phyloP scores from a whole-genome alignment of 2,113 vertebrate genomes.

The Rhombomys opimus region DNA sequence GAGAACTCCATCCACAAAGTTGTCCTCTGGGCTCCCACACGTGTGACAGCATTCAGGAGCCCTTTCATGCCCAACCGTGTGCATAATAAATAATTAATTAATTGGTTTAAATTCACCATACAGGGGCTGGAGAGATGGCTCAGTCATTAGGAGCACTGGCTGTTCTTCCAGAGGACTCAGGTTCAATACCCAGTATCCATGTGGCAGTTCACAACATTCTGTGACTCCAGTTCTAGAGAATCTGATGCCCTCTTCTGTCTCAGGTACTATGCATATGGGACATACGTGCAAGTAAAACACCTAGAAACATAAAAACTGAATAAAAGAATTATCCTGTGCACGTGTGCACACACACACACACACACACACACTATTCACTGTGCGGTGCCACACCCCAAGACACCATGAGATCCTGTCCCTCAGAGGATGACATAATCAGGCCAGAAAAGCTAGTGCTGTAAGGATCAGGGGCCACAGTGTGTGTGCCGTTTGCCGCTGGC shows the following conservation, averaged over 20 bases:
- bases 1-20: background rate
- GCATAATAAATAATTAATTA: background rate
- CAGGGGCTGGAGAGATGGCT: background rate
- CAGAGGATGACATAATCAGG: too few species aligned
- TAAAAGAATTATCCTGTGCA: background rate
- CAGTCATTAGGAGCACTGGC: background rate
- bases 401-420: too few species aligned
- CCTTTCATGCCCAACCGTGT: too few species aligned
- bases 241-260: background rate
- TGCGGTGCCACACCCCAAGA: rapidly evolving
- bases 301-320: background rate
- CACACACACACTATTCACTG: background rate
- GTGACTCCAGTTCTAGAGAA: background rate
- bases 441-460: background rate
- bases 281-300: background rate
- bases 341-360: background rate
- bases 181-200: background rate
- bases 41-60: background rate
- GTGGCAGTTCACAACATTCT: background rate
- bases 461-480: background rate
- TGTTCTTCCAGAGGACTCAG: background rate
- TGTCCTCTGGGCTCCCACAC: background rate
- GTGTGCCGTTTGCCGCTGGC: background rate
- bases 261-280: background rate
- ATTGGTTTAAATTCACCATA: background rate